Conservation (phyloP, 2,888 invertebrate species). For the Sphaerophoria rueppellii region DNA sequence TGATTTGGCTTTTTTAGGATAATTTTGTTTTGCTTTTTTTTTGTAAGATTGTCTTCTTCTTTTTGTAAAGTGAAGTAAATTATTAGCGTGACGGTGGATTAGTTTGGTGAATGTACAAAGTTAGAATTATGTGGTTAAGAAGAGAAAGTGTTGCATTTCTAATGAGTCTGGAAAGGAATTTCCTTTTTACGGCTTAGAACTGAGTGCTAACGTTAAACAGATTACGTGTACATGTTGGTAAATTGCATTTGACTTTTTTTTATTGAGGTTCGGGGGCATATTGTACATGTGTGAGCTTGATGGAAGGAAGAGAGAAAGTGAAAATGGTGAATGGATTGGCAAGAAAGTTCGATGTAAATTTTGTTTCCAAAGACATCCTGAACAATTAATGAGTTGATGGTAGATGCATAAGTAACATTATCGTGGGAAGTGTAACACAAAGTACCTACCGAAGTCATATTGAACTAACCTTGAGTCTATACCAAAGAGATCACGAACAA, state of each 20-base stretch:
- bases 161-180: conserved; percentile 46
- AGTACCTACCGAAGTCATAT: no score
- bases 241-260: conserved; percentile 58
- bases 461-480: no score
- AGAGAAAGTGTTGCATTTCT: conserved; percentile 68
- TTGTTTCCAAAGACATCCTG: no score
- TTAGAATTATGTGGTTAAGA: conserved; percentile 68
- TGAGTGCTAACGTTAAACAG: conserved; percentile 62
- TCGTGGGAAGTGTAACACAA: no score
- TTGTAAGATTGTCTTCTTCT: not conserved
- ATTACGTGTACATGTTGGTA: conserved; percentile 63
- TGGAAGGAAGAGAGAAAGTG: no score
- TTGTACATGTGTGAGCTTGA: no score
- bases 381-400: no score
- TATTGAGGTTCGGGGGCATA: no score
- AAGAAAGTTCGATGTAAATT: no score
- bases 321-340: no score
- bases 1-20: not conserved
- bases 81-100: conserved; percentile 64
- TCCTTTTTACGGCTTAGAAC: conserved; percentile 26
- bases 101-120: conserved; percentile 64
- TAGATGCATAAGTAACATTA: no score
- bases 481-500: no score
- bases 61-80: conserved; percentile 36
- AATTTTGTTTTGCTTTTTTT: not conserved